phyloP scores from a whole-genome alignment of 2,888 invertebrate species.

The Trileptium ribeirensis region DNA sequence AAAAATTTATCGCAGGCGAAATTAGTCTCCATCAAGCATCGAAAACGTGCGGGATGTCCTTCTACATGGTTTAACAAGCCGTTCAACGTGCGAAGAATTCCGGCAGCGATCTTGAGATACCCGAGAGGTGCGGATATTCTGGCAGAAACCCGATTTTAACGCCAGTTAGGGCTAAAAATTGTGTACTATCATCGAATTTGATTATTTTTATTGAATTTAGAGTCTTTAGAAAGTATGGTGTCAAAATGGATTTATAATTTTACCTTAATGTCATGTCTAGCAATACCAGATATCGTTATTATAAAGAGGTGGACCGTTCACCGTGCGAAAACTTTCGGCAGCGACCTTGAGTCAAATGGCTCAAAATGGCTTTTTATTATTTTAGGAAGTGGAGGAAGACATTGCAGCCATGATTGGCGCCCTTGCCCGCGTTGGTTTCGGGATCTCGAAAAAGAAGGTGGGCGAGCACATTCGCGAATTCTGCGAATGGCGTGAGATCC shows the following conservation, averaged over 20 bases:
- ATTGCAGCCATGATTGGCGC: not conserved
- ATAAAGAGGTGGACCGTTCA: not conserved
- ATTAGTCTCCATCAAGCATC: not conserved
- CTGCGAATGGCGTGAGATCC: not conserved
- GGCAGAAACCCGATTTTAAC: no score
- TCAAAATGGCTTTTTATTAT: not conserved
- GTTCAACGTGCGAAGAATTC: not conserved
- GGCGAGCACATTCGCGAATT: not conserved
- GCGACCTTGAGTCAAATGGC: not conserved
- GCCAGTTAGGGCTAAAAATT: no score
- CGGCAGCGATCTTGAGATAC: not conserved
- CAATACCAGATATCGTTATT: not conserved
- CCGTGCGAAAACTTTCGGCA: not conserved
- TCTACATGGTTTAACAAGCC: not conserved
- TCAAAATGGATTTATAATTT: no score
- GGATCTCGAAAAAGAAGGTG: not conserved
- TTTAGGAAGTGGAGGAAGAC: not conserved
- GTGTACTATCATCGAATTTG: no score
- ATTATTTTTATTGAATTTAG: no score
- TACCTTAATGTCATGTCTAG: no score
- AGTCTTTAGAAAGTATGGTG: no score
- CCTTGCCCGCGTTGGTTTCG: not conserved
- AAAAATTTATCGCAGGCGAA: not conserved
- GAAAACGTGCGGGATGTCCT: not conserved
- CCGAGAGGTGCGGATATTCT: not conserved